Base-by-base conservation (phyloP, 1,140 invertebrate genomes). In the Coenobita brevimanus region DNA sequence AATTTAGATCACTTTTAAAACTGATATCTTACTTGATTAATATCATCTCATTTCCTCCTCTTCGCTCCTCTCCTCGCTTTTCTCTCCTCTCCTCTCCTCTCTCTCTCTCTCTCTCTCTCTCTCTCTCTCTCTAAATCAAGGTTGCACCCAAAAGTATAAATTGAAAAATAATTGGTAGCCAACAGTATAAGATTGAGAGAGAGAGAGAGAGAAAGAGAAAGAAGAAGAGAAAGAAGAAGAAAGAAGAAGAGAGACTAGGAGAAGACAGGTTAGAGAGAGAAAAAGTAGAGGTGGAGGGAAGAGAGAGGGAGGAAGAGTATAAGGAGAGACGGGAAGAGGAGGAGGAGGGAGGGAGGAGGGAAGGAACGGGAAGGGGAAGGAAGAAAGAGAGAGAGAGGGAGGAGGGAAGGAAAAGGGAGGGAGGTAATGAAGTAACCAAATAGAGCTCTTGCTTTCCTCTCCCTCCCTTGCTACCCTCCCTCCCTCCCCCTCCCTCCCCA, bases 181-280 rank as follows among this genome's bases (percentile, higher is more conserved):
- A 17, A 4, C 1, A 1, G 21, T 62, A 17, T 2, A 24, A 62
- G 2, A 17, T 62, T 17, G 57, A 62, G 57, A 62, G 57, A 62
- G 57, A 62, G 57, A 62, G n/a, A n/a, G n/a, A n/a, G n/a, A n/a
- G 57, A 62, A 24, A 62, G 57, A 62, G 57, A 62, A 24, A 62
- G 57, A 62, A 24, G 27, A 24, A 62, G 57, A 62, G 57, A 62
- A 24, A 62, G 57, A n/a, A n/a, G n/a, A n/a, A 62, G 57, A 62
- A 24, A 62, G 57, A 62, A 24, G 27, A 24, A 62, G 57, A 62
- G 57, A 62, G 57, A 62, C 17, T 1, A 62, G 57, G 57, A 62
- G 57, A 62, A n/a, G 57, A 62, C 21, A 24, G 27, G 10, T 69
- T 13, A 57, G n/a, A 57, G n/a, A 57, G n/a, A 10, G n/a, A n/a